Base-by-base conservation (phyloP, 2,888 invertebrate species). In the Yponomeuta malinellus region DNA sequence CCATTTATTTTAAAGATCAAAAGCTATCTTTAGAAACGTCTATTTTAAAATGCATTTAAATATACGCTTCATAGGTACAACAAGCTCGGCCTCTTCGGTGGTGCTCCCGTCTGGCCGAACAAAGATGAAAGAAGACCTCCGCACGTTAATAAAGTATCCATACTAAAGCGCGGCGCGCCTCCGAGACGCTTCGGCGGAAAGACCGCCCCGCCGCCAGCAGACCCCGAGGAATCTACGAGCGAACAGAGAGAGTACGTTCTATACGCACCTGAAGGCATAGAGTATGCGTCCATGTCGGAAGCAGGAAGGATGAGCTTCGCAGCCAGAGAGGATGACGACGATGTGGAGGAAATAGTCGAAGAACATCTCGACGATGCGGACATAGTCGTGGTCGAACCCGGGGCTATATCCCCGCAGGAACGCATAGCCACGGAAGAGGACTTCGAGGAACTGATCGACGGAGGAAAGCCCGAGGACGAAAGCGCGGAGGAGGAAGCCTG, bases 371-470 rank as follows among this genome's bases (percentile, higher is more conserved):
- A 94, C 74, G 94, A 94, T 72, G 93, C 94, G 9, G 95, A 94
- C 75, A 93, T 95, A 48, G 94, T 95, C 0, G 93, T 95, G 6
- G 93, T 95, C 0, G 94, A 94, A 78, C 92, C 94, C 0, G 90
- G 88, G 29, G 88, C 90, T 0, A 94, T 94, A 75, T 94, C 94
- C 1, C 94, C 94, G 0, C 94, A 95, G 75, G 94, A 94, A 76
- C 93, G 93, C 0, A 93, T 95, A 72, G 93, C 94, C 0, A 94
- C 95, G 0, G 94, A 94, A 75, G 94, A 94, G 82, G 95, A 95
- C 79, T 95, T 94, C 76, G 94, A 95, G 77, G 94, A 94, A 74
- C 81, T 95, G 31, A 95, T 95, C 63, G 94, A 95, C 75, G 93
- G 94, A 75, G 94, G 94, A 0, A 93, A 93, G 73, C 89, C 93